phyloP scores from a whole-genome alignment of 1,140 invertebrate species.

The Heliothis virescens region DNA sequence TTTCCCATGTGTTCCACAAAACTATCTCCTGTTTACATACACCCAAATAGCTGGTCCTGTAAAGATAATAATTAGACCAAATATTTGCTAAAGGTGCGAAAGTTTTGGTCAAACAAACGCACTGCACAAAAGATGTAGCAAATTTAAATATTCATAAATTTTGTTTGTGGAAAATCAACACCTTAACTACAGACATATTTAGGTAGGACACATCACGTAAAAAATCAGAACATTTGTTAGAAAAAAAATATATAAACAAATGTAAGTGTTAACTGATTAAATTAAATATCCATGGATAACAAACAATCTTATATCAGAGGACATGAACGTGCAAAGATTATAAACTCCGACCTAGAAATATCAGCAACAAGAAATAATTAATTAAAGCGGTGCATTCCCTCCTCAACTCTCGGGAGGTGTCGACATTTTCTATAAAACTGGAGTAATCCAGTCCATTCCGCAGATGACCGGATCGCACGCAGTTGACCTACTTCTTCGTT shows the following conservation, averaged over 20 bases:
- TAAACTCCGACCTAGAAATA: background rate
- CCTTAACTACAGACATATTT: too few species aligned
- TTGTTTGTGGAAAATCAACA: too few species aligned
- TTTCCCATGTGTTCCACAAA: constrained; percentile 54
- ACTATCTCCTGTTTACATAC: constrained; percentile 53
- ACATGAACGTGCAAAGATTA: too few species aligned
- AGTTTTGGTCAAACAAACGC: background rate
- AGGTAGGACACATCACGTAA: too few species aligned
- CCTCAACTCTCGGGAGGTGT: constrained; percentile 33
- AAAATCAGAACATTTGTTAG: too few species aligned
- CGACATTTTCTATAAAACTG: constrained; percentile 47
- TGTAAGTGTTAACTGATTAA: too few species aligned
- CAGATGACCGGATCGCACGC: constrained; percentile 45
- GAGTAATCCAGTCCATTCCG: constrained; percentile 47
- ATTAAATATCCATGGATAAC: too few species aligned
- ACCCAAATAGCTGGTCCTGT: constrained; percentile 28
- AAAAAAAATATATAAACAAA: too few species aligned
- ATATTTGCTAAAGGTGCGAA: background rate
- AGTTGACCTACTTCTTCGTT: constrained; percentile 40
- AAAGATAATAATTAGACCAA: background rate
- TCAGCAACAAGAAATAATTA: constrained; percentile 36
- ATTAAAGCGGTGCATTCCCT: constrained; percentile 15
- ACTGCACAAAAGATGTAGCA: background rate
- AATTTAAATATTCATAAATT: too few species aligned
- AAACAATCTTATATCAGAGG: too few species aligned